phyloP scores from a whole-genome alignment of 2,113 vertebrate species.

The Typhlomys cinereus region DNA sequence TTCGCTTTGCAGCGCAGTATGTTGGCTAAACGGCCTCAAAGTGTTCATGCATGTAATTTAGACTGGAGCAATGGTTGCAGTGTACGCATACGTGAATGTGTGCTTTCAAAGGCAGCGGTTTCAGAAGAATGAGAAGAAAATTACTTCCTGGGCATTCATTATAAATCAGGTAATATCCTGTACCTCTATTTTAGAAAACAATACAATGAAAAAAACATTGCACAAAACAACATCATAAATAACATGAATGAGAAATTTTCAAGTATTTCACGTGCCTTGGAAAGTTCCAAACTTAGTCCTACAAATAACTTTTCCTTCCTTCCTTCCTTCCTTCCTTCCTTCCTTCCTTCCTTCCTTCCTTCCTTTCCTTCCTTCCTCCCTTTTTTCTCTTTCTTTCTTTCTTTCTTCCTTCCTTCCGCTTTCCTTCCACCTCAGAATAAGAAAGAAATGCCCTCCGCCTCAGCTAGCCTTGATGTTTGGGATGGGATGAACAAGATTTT shows the following conservation, averaged over 20 bases:
- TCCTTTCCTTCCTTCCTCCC: not conserved
- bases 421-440: not conserved
- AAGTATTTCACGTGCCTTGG: conserved; percentile 64
- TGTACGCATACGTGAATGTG: not conserved
- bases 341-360: not conserved
- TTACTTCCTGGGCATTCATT: conserved; percentile 55
- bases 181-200: conserved; percentile 57
- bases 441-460: not conserved
- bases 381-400: not conserved
- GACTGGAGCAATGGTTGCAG: not conserved
- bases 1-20: not conserved
- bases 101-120: not conserved
- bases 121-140: conserved; percentile 62
- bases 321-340: not conserved
- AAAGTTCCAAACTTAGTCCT: conserved; percentile 45
- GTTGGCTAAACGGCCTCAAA: not conserved
- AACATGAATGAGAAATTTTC: conserved; percentile 71
- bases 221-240: conserved; percentile 64
- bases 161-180: conserved; percentile 13
- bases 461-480: not conserved
- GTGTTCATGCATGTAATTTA: not conserved
- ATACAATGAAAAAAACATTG: conserved; percentile 51
- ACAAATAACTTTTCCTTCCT: not conserved
- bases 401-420: not conserved
- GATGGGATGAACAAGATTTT: not conserved